phyloP scores from a whole-genome alignment of 2,888 invertebrate species.

The Tigriopus californicus region DNA sequence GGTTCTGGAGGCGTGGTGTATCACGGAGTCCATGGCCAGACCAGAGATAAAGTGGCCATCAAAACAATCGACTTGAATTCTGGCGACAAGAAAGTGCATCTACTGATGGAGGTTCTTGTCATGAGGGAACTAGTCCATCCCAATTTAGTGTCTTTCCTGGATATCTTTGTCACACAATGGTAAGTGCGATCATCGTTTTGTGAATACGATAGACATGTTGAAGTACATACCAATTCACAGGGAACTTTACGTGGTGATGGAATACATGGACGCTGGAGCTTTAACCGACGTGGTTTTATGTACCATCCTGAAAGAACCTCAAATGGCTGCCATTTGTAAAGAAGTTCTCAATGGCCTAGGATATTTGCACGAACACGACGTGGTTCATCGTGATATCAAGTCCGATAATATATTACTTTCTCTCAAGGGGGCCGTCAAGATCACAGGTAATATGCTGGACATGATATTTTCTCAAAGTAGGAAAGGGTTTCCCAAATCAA shows the following conservation, averaged over 20 bases:
- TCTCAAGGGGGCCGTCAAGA: constrained; percentile 76
- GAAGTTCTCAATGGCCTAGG: constrained; percentile 72
- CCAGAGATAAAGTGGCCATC: constrained; percentile 57
- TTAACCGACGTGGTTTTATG: constrained; percentile 93
- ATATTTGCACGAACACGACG: constrained; percentile 60
- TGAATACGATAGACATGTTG: no score
- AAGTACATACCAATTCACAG: neutral
- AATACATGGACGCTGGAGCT: constrained; percentile 80
- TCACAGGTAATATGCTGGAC: constrained; percentile 71
- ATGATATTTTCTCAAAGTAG: no score
- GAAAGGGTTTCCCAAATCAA: no score
- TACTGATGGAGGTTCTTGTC: constrained; percentile 75
- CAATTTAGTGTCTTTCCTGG: constrained; percentile 79
- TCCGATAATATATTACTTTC: constrained; percentile 90
- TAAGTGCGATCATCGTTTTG: neutral
- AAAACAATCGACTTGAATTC: constrained; percentile 88
- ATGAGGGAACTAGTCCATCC: constrained; percentile 77
- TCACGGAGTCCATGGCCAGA: neutral
- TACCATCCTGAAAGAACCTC: constrained; percentile 87
- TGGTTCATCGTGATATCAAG: constrained; percentile 74
- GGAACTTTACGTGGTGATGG: constrained; percentile 52
- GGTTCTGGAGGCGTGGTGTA: constrained; percentile 2
- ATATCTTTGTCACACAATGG: neutral
- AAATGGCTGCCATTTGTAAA: constrained; percentile 78
- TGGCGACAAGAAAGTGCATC: constrained; percentile 80